phyloP scores from a whole-genome alignment of 1,140 invertebrate genomes.

The Asbolus verrucosus region DNA sequence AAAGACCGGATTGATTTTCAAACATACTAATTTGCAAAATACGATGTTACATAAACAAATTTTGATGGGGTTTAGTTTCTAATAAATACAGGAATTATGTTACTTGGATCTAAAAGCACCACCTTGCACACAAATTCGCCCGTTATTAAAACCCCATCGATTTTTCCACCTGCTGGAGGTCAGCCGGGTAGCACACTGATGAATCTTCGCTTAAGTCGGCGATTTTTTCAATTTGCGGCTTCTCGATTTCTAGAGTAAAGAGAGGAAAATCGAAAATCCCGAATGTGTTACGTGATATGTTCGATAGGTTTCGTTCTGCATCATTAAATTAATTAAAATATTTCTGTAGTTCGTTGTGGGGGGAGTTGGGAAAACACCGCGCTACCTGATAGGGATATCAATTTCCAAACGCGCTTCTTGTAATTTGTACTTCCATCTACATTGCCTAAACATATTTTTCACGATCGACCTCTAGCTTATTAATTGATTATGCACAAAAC shows the following conservation, averaged over 20 bases:
- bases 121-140: too few relatives aligned
- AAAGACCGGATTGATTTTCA: slow-evolving; percentile 35
- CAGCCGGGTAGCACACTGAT: neutral
- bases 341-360: neutral
- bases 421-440: neutral
- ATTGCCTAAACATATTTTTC: neutral
- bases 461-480: too few relatives aligned
- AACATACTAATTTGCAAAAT: slow-evolving; percentile 39
- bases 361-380: slow-evolving; percentile 9
- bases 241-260: neutral
- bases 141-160: too few relatives aligned
- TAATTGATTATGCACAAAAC: too few relatives aligned
- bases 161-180: too few relatives aligned
- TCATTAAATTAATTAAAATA: slow-evolving; percentile 37
- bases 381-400: slow-evolving; percentile 34
- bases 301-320: slow-evolving; percentile 37
- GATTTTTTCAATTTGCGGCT: neutral
- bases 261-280: neutral
- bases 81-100: slow-evolving; percentile 37
- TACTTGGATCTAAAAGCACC: slow-evolving; percentile 22
- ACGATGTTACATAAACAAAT: slow-evolving; percentile 37
- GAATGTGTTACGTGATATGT: slow-evolving; percentile 17
- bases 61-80: slow-evolving; percentile 35
- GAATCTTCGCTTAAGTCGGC: neutral
- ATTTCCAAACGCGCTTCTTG: slow-evolving; percentile 23